Base-by-base conservation (phyloP, 1,140 invertebrate genomes). In the Sycophila sp. region DNA sequence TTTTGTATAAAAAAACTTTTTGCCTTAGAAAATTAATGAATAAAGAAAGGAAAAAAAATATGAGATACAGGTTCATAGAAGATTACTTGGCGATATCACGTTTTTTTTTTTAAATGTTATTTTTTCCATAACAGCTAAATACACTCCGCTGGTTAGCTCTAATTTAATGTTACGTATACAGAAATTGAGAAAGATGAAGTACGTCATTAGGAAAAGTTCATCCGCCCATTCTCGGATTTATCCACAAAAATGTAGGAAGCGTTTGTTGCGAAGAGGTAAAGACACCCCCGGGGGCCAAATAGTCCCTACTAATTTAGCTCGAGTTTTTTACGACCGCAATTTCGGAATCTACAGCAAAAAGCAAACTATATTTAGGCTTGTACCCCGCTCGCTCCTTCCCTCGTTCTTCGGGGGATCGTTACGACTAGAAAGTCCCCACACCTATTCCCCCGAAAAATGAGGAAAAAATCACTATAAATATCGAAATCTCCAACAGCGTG, bases 241-340 rank as follows among this genome's bases (percentile, higher is more conserved):
- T 40, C 28, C 55, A 59, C 59, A 68, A 68, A 59, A 49, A 17
- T 19, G 28, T 59, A 68, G 26, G 28, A 55, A 55, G 42, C 42
- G 42, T 47, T 47, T 47, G 42, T 22, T n/a, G n/a, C n/a, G n/a
- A n/a, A 5, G 49, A 36, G 28, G 53, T 64, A 71, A 72, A 60
- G 74, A 75, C 72, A 76, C 73, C 72, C 75, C 75, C 62, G 72
- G 74, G 77, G 72, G 65, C 71, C 74, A 65, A 76, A 78, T 78
- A 63, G 51, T 36, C 68, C 71, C 69, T 73, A 69, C 76, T 82
- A 83, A 83, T 83, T 82, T 80, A 75, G 73, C 74, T 22, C 73
- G 49, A 68, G 75, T 51, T 77, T 78, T 82, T 82, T 82, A 81
- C 74, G 81, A 80, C 77, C 79, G 75, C 77, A 80, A 82, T 83